phyloP scores from a whole-genome alignment of 1,140 invertebrate species.

The Cydia strobilella region DNA sequence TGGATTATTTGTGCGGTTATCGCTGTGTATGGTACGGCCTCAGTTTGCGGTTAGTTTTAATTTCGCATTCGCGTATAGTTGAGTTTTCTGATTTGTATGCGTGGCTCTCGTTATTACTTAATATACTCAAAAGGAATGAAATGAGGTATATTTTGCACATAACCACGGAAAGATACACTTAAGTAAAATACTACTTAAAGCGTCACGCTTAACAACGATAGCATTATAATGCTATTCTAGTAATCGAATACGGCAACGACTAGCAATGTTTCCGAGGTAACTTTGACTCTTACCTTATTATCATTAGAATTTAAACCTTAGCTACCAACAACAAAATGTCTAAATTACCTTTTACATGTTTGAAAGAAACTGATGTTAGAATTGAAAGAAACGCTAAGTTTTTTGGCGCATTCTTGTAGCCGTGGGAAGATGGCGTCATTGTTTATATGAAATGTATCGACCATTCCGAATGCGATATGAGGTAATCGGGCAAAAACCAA shows the following conservation, averaged over 20 bases:
- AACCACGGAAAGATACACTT: background rate
- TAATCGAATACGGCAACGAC: constrained; percentile 1
- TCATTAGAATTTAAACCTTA: background rate
- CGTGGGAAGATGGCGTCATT: constrained; percentile 31
- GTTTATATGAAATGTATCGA: constrained; percentile 20
- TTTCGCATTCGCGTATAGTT: background rate
- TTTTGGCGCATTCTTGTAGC: constrained; percentile 9
- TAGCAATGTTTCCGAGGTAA: background rate
- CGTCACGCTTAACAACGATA: background rate
- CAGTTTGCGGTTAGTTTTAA: background rate
- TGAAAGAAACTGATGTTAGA: too few species aligned
- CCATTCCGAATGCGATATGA: background rate
- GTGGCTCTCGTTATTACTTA: background rate
- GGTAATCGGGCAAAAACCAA: constrained; percentile 9
- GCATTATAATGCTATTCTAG: background rate
- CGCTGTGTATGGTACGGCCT: background rate
- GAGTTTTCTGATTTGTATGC: background rate
- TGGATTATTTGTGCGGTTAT: background rate
- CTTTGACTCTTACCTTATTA: background rate
- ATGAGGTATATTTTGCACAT: too few species aligned
- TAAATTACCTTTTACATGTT: background rate
- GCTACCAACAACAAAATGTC: background rate
- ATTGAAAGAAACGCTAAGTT: background rate
- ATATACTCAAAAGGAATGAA: background rate
- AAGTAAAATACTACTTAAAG: background rate